phyloP scores from a whole-genome alignment of 2,888 invertebrate species.

The Smittia sp. region DNA sequence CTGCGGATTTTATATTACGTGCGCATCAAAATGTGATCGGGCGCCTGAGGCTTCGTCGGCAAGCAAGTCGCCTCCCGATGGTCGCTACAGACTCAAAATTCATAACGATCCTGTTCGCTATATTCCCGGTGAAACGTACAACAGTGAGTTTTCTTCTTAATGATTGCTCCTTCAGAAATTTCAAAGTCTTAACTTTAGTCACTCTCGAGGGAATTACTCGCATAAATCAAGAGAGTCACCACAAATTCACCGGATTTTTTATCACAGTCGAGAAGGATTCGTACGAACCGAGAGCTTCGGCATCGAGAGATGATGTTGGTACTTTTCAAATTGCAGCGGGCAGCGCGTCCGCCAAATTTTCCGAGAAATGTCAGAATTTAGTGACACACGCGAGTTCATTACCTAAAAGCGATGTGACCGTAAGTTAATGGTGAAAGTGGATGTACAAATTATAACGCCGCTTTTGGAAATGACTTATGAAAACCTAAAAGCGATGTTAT shows the following conservation, averaged over 20 bases:
- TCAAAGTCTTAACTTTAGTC: conserved; percentile 56
- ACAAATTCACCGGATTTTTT: conserved; percentile 78
- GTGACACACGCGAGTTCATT: conserved; percentile 76
- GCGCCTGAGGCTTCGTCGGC: conserved; percentile 54
- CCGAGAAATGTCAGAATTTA: conserved; percentile 78
- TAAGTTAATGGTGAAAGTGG: conserved; percentile 48
- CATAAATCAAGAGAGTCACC: conserved; percentile 55
- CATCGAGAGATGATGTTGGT: conserved; percentile 49
- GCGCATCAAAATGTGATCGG: conserved; percentile 51
- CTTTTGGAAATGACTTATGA: too few species aligned
- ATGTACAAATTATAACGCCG: too few species aligned
- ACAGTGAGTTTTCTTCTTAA: conserved; percentile 59
- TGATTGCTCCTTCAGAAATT: too few species aligned
- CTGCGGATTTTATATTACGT: background rate
- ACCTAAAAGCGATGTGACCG: conserved; percentile 73
- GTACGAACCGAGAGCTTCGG: conserved; percentile 51
- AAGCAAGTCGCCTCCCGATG: conserved; percentile 60
- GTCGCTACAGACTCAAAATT: conserved; percentile 66
- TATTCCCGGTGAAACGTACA: conserved; percentile 69
- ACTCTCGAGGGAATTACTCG: conserved; percentile 61
- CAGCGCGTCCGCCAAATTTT: conserved; percentile 67
- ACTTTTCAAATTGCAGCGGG: conserved; percentile 72
- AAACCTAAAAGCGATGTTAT: background rate
- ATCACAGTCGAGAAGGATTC: conserved; percentile 72
- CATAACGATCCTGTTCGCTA: conserved; percentile 67